Evolutionary conservation across 2,888 invertebrate genomes (phyloP).

Genomic region (Apodemia hepburni): DNA sequence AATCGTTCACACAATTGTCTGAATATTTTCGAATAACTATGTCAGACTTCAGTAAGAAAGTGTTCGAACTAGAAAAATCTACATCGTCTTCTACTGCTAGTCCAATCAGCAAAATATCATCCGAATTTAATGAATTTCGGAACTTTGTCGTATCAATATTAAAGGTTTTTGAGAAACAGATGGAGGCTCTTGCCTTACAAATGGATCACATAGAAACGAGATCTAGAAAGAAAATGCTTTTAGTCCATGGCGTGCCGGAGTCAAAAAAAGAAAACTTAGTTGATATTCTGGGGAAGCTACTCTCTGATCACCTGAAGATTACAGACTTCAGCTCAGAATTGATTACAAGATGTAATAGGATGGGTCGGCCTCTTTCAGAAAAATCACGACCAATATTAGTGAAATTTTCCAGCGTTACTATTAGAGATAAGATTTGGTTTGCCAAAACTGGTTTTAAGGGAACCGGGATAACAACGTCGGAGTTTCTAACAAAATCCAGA

Average conservation of each 20-base stretch:
- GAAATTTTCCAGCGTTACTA: background rate
- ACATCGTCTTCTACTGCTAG: too few relatives aligned
- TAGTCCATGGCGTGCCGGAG: slow-evolving; percentile 16
- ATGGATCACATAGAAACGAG: slow-evolving; percentile 14
- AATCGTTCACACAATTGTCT: too few relatives aligned
- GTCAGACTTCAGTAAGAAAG: too few relatives aligned
- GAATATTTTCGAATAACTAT: too few relatives aligned
- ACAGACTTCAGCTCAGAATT: background rate
- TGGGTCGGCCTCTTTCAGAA: background rate
- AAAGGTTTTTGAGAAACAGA: background rate
- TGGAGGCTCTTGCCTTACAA: slow-evolving; percentile 3
- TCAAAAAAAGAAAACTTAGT: background rate
- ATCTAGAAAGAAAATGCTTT: slow-evolving; percentile 14
- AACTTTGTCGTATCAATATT: too few relatives aligned
- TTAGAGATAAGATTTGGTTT: background rate
- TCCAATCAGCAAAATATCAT: too few relatives aligned
- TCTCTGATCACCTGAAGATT: background rate
- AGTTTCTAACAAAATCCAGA: slow-evolving; percentile 6
- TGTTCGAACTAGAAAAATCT: too few relatives aligned
- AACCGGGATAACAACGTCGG: background rate
- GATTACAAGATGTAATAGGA: background rate
- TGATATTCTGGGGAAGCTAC: background rate
- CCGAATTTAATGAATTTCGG: too few relatives aligned
- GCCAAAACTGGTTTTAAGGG: background rate
- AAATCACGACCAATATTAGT: background rate